Conservation (phyloP, 2,113 vertebrate species). For the Craseonycteris thonglongyai region DNA sequence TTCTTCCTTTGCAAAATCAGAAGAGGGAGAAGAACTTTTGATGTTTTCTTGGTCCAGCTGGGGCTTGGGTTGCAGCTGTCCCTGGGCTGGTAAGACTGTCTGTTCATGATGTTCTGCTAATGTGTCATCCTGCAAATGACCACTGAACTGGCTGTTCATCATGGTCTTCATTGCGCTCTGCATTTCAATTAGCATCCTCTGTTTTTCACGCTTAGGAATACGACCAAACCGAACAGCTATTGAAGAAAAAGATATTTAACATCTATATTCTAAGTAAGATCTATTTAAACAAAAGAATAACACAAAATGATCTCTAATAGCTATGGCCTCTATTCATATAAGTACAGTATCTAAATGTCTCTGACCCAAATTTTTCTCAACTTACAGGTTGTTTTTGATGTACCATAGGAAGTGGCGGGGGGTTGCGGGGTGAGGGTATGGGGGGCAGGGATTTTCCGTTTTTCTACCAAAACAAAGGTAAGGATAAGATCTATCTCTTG, state of each 20-base stretch:
- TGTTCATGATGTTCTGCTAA: conserved; percentile 77
- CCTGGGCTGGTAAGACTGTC: conserved; percentile 69
- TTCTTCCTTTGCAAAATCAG: conserved; percentile 93
- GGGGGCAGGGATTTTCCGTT: background rate
- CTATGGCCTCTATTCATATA: background rate
- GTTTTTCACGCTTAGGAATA: conserved; percentile 97
- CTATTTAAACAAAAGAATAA: background rate
- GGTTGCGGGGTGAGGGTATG: no score
- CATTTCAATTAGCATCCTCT: conserved; percentile 98
- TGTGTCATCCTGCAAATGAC: conserved; percentile 77
- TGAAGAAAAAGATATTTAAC: conserved; percentile 35
- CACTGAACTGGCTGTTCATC: conserved; percentile 88
- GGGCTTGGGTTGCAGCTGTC: conserved; percentile 76
- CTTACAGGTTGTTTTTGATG: background rate
- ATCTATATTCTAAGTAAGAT: conserved; percentile 4
- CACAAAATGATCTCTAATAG: background rate
- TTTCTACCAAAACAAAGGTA: background rate
- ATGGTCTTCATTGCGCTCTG: conserved; percentile 98
- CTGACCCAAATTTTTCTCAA: background rate
- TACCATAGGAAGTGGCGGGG: background rate
- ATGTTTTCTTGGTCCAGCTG: conserved; percentile 76
- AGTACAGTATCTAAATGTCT: background rate
- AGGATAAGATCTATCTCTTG: background rate
- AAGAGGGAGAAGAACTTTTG: conserved; percentile 72
- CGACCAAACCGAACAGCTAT: conserved; percentile 97